Evolutionary conservation across 2,797 vertebrate species (phyloP), one percentile per base, ranked within the genome.

Genomic region (Paedocypris micromegethes): DNA sequence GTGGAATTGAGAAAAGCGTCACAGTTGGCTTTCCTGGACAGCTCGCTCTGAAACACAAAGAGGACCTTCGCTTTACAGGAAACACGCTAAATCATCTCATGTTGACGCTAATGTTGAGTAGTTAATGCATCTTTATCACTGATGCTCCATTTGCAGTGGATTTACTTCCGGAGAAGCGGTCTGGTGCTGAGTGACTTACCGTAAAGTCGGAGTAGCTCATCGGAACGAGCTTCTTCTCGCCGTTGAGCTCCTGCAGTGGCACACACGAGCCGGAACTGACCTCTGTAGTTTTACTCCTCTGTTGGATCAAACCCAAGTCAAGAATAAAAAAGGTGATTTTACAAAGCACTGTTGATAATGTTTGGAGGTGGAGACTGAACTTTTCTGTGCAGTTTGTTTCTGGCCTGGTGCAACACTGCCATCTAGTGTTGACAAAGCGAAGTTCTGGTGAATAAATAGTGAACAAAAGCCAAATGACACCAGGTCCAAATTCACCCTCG

Each of bases 1-100:
- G 82, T 84, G 47, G 81, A 83, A 65, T 84, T 84, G 62, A 82
- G 72, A 57, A 81, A 46, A 6, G 71, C 60, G 4, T 81, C 75
- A 7, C 58, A 44, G 70, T 55, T 66, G 44, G 79, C 51, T 65
- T 83, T 83, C 59, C 43, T 77, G n/a, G 76, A 78, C 37, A 84
- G 68, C n/a, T 80, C 80, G 23, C 5, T 80, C 82, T 84, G 76
- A 71, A 72, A 68, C 49, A 44, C 49, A 42, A 64, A 38, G 23
- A 46, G n/a, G 9, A 55, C 54, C 53, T 49, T 49, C 7, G 54
- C 5, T 47, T 5, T 39, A 69, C n/a, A 0, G 9, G 9, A 3
- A 41, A 51, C 47, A 53, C 48, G 40, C 37, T 4, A 9, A 50
- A 47, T 50, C 40, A 54, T 54, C 9, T 53, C 38, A 9, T 9